Base-by-base conservation (phyloP, 2,888 invertebrate genomes). In the Sesia apiformis region DNA sequence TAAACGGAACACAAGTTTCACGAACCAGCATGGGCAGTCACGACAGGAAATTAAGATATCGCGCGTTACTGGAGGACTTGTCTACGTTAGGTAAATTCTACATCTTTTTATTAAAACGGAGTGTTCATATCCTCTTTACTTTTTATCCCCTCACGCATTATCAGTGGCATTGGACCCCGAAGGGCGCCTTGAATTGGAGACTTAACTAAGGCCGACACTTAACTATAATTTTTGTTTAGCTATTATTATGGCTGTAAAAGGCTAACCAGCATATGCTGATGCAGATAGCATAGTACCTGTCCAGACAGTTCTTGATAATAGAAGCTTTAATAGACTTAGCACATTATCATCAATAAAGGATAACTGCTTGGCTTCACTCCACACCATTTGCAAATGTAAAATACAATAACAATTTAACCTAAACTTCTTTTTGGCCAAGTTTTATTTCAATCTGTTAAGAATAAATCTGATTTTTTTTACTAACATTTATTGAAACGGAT, bases 1-100 rank as follows among this genome's bases (percentile, higher is more conserved):
- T 23, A 23, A 23, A 23, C 23, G 23, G 23, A 2, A 23, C 23
- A 23, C 23, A 23, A 23, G 23, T 23, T 23, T 23, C 23, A 23
- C 23, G 23, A 2, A 23, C 23, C 23, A 23, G 23, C 23, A 23
- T 23, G 52, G 70, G 74, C 8, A 84, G 80, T 58, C 68, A 75
- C 55, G 76, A 74, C 49, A 72, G 83, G 50, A 84, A 81, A 62
- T 58, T 78, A 38, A 69, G 75, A 0, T 84, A 81, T 54, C 66
- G 78, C 38, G 69, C 66, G 0, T 53, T 83, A 23, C 68, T 82
- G 4, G 78, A 81, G 55, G 69, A 78, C 49, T 60, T 84, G 8
- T 73, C 76, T 0, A 67, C 69, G 8, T 54, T 83, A n/a, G 81
- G 84, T 80, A 58, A 55, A 50, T 23, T 40, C n/a, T 52, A 23